Evolutionary conservation across 2,113 vertebrate species (phyloP).

Genomic region (Myotis yumanensis): DNA sequence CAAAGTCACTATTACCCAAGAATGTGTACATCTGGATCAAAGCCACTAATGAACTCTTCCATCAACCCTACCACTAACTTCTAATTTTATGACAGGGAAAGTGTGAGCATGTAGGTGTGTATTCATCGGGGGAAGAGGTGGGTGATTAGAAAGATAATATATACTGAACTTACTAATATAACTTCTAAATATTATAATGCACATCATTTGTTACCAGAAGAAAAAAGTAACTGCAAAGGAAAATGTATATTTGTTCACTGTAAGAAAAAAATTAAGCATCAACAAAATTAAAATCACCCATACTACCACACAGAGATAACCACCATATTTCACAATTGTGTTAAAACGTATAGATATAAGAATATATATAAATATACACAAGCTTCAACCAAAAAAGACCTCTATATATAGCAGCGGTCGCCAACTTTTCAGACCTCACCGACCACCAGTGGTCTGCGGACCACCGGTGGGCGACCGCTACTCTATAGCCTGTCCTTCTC

Average conservation of each 20-base stretch:
- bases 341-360: not conserved
- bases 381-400: not conserved
- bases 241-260: not conserved
- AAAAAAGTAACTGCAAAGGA: conserved; percentile 21
- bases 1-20: not conserved
- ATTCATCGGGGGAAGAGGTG: not conserved
- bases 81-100: not conserved
- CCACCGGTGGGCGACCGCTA: no score
- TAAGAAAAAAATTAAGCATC: conserved; percentile 18
- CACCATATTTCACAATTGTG: not conserved
- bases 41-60: not conserved
- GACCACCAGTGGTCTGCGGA: no score
- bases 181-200: conserved; percentile 1
- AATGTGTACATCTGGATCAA: not conserved
- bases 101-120: not conserved
- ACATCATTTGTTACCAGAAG: conserved; percentile 13
- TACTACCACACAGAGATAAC: not conserved
- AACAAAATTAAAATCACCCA: not conserved
- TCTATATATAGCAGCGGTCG: no score
- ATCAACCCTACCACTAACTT: not conserved
- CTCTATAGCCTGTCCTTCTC: not conserved
- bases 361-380: not conserved
- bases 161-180: not conserved
- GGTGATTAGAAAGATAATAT: not conserved
- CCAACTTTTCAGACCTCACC: no score